These are phyloP conservation scores for Hypotaenidia philippensis DNA, from an alignment of 2,797 vertebrate species.

Conservation along the genomic window DNA sequence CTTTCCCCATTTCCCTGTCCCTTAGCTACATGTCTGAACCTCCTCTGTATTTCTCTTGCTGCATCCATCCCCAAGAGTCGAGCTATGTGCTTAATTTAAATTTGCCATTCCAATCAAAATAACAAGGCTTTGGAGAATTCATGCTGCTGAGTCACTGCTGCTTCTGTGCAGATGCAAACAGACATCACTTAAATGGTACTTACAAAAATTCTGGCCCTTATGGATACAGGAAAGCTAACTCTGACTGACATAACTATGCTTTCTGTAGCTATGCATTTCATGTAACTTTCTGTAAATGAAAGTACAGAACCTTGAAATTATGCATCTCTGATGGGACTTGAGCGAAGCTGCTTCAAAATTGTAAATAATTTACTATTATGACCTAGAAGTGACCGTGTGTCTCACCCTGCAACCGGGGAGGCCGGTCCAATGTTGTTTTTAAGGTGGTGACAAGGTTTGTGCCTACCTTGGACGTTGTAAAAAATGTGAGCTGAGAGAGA, in stretches of 20 bases:
- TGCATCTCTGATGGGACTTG: not conserved
- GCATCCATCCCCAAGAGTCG: not conserved
- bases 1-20: not conserved
- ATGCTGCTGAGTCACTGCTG: slow-evolving; percentile 56
- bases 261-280: slow-evolving; percentile 41
- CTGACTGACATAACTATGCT: slow-evolving; percentile 24
- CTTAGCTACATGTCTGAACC: not conserved
- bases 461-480: not conserved
- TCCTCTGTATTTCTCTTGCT: not conserved
- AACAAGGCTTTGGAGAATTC: slow-evolving; percentile 49
- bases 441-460: not conserved
- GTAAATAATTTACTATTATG: slow-evolving; percentile 13
- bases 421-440: not conserved
- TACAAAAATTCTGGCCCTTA: slow-evolving; percentile 46
- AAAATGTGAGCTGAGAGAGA: not conserved
- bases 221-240: not conserved
- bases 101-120: slow-evolving; percentile 50
- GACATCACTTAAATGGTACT: slow-evolving; percentile 54
- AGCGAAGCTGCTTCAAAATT: not conserved
- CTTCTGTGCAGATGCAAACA: slow-evolving; percentile 40
- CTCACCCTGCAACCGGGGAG: not conserved
- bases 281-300: not conserved
- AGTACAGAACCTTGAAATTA: slow-evolving; percentile 10
- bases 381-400: not conserved
- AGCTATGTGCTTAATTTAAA: slow-evolving; percentile 30